phyloP scores from a whole-genome alignment of 2,888 invertebrate species.

The Drosophila heteroneura region DNA sequence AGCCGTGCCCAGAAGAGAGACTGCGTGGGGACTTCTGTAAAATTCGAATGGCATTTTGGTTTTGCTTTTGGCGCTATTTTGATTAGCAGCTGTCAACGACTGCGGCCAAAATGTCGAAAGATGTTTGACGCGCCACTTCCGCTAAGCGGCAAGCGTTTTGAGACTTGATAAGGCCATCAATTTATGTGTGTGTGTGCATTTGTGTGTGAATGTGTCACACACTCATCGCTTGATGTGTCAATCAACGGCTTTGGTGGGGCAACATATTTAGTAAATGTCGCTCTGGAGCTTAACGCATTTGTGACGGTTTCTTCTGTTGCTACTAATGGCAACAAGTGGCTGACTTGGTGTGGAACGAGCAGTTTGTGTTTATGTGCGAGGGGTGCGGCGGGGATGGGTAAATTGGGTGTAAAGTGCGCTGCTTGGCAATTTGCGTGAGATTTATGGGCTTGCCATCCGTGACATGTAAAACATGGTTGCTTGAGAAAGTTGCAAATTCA shows the following conservation, averaged over 20 bases:
- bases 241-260: constrained; percentile 50
- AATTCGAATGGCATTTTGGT: constrained; percentile 31
- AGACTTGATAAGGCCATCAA: constrained; percentile 44
- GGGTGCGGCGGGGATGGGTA: background rate
- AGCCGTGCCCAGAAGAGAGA: constrained; percentile 52
- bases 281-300: constrained; percentile 37
- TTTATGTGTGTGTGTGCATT: background rate
- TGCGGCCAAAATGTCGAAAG: constrained; percentile 41
- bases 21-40: constrained; percentile 24
- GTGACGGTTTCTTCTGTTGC: constrained; percentile 36
- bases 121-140: constrained; percentile 63
- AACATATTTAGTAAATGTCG: constrained; percentile 47
- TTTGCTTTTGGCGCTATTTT: constrained; percentile 52
- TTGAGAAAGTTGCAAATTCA: constrained; percentile 24
- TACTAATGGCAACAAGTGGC: constrained; percentile 63
- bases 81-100: constrained; percentile 70
- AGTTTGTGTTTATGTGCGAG: background rate
- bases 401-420: constrained; percentile 25
- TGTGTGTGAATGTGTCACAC: constrained; percentile 28
- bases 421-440: constrained; percentile 52
- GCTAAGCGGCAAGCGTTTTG: constrained; percentile 24
- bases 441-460: constrained; percentile 55
- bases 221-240: constrained; percentile 57
- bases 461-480: constrained; percentile 49
- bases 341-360: constrained; percentile 26